Conservation (phyloP, 92 coral and sea anemone genomes). For the Meandrina meandrites region DNA sequence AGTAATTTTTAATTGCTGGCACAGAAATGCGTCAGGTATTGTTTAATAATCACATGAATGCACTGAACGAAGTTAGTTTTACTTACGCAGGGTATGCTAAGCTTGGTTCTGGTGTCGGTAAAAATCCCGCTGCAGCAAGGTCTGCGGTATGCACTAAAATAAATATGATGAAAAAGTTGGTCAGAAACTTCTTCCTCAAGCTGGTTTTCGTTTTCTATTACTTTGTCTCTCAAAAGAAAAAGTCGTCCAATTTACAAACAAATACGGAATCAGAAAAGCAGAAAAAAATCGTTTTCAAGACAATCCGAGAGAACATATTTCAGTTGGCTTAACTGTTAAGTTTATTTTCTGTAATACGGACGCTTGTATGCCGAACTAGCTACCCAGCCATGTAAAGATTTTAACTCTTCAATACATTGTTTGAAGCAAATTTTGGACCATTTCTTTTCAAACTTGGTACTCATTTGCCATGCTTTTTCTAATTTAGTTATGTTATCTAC, state of each 20-base stretch:
- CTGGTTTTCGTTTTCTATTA: neutral
- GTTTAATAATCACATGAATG: neutral
- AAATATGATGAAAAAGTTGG: neutral
- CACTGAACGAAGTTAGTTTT: neutral
- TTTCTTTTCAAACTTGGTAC: neutral
- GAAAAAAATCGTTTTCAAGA: neutral
- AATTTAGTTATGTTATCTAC: too few species aligned
- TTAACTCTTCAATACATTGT: neutral
- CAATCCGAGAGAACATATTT: too few species aligned
- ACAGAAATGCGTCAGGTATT: neutral
- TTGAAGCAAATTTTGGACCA: neutral
- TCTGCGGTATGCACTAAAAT: conserved; percentile 67
- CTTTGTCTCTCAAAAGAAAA: neutral
- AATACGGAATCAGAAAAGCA: neutral
- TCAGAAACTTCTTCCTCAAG: neutral
- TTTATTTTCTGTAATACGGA: too few species aligned
- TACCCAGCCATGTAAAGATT: too few species aligned
- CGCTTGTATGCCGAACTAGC: too few species aligned
- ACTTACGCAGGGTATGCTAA: conserved; percentile 93
- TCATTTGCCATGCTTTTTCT: neutral
- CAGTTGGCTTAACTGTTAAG: too few species aligned
- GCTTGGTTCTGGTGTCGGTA: conserved; percentile 85
- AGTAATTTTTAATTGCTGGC: neutral
- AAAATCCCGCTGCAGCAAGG: conserved; percentile 71
- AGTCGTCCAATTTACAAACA: neutral